A percentile compares a stretch with the other conserved stretches of the same genome.
These are phyloP conservation scores for Cheilinus undulatus DNA, from an alignment of 2,113 vertebrate genomes.

Conservation along the genomic window DNA sequence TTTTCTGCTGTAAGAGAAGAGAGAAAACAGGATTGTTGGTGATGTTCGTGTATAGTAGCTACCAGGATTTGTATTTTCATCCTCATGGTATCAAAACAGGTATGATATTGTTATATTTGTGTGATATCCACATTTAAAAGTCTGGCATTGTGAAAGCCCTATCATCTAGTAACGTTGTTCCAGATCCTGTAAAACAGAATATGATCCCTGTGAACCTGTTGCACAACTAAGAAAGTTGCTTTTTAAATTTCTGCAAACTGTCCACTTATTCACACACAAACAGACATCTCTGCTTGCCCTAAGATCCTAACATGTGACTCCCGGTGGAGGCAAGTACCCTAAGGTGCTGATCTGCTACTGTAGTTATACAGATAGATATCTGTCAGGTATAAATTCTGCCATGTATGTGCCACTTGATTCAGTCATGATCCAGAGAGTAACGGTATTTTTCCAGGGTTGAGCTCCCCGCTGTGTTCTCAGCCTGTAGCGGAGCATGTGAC, in stretches of 20 bases:
- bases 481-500: slow-evolving; percentile 73
- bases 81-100: too few species aligned
- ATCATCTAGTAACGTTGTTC: too few species aligned
- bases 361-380: background rate
- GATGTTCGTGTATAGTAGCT: too few species aligned
- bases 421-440: slow-evolving; percentile 26
- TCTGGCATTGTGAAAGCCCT: too few species aligned
- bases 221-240: background rate
- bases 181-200: background rate
- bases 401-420: slow-evolving; percentile 4
- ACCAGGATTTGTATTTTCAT: too few species aligned
- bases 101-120: too few species aligned
- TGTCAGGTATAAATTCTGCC: background rate
- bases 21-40: too few species aligned
- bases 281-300: background rate
- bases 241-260: background rate
- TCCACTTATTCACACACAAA: background rate
- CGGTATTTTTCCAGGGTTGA: slow-evolving; percentile 42
- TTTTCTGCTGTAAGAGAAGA: too few species aligned
- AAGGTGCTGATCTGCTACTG: background rate
- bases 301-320: background rate
- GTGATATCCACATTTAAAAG: too few species aligned
- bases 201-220: background rate
- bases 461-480: slow-evolving; percentile 40
- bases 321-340: background rate